Evolutionary conservation across 2,888 invertebrate species (phyloP), one percentile per base, ranked within the genome.

Genomic region (Ectobius pallidus): DNA sequence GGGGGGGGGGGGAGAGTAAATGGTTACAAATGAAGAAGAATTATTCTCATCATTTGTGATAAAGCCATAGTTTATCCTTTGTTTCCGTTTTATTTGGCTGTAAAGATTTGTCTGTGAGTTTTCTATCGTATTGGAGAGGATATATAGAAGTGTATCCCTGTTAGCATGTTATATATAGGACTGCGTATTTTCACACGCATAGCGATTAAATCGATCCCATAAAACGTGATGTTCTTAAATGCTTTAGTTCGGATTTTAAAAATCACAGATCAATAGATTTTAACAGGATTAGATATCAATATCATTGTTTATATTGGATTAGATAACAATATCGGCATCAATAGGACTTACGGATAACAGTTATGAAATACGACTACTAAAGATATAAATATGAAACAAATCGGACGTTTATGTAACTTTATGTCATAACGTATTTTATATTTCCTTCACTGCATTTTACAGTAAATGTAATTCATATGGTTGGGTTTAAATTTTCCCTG

Each of bases 31-130:
- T n/a, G n/a, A 58, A 58, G 58, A 58, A 30, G 32, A 58, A 58
- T 58, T 58, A 58, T 30, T 14, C 58, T 58, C 30, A 58, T 58
- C 30, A 16, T 58, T 30, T 58, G 30, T 58, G 58, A 58, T 58
- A 58, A 58, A 58, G 52, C 58, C 32, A 2, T n/a, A 32, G 7
- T 34, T n/a, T n/a, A n/a, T n/a, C 52, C 3, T 25, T 52, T 52
- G 52, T 52, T 52, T 52, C 22, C n/a, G 9, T 52, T 58, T 58
- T 58, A 55, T 58, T 58, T 58, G 27, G 14, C n/a, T 16, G 58
- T n/a, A 30, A 58, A 30, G 32, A 58, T 58, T 58, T 58, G 58
- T 58, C n/a, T 58, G 58, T 32, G 3, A 27, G 25, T 32, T 58
- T 58, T 58, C 27, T 58, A 16, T 32, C 58, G 58, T 30, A n/a